Evolutionary conservation across 2,888 invertebrate species (phyloP).

Genomic region (Cyclophora punctaria): DNA sequence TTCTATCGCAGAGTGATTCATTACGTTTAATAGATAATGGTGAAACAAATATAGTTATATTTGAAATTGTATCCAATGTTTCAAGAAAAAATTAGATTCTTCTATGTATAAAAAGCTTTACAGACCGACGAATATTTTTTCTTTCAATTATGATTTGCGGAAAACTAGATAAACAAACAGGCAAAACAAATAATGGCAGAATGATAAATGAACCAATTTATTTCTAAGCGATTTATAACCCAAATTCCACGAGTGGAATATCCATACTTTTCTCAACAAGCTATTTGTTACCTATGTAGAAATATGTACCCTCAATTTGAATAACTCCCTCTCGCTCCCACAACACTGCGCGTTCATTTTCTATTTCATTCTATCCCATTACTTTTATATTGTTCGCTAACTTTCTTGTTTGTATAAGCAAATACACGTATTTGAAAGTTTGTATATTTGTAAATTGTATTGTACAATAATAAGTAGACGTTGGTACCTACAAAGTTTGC

Average conservation of each 20-base stretch:
- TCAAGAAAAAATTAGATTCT: too few relatives aligned
- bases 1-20: too few relatives aligned
- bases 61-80: too few relatives aligned
- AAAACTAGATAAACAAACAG: neutral
- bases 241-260: slow-evolving; percentile 33
- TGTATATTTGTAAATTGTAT: slow-evolving; percentile 71
- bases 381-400: slow-evolving; percentile 76
- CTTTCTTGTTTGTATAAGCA: slow-evolving; percentile 76
- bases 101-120: too few relatives aligned
- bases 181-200: slow-evolving; percentile 6
- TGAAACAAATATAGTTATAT: too few relatives aligned
- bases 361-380: slow-evolving; percentile 66
- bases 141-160: neutral
- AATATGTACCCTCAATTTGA: slow-evolving; percentile 75
- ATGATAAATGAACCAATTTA: slow-evolving; percentile 14
- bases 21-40: too few relatives aligned
- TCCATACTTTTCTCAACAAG: slow-evolving; percentile 65
- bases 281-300: slow-evolving; percentile 75
- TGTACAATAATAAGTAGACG: slow-evolving; percentile 56
- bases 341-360: slow-evolving; percentile 24
- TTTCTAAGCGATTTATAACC: slow-evolving; percentile 16
- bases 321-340: slow-evolving; percentile 58
- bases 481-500: slow-evolving; percentile 26
- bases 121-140: too few relatives aligned
- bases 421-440: slow-evolving; percentile 75